phyloP scores from a whole-genome alignment of 2,797 vertebrate genomes.

The Pseudochaenichthys georgianus region DNA sequence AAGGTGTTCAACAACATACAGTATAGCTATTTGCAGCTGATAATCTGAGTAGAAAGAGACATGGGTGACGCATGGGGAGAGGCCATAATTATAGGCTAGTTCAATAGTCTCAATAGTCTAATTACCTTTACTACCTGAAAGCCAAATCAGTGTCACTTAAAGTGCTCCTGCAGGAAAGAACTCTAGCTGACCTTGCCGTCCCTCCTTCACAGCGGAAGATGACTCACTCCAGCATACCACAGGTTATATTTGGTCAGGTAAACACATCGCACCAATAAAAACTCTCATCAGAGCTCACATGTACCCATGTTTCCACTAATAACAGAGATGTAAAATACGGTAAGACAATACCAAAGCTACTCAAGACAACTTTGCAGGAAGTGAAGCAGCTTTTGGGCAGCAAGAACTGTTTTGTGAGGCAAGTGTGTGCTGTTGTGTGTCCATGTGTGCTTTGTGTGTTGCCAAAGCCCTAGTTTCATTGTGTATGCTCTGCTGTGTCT shows the following conservation, averaged over 20 bases:
- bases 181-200: conserved; percentile 62
- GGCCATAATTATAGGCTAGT: conserved; percentile 68
- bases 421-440: conserved; percentile 42
- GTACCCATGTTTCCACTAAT: conserved; percentile 10
- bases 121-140: conserved; percentile 63
- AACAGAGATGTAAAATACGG: not conserved
- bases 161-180: conserved; percentile 49
- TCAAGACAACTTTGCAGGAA: not conserved
- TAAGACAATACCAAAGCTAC: not conserved
- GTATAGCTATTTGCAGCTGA: conserved; percentile 31
- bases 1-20: conserved; percentile 28
- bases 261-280: conserved; percentile 61
- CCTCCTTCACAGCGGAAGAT: conserved; percentile 51
- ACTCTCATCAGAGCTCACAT: conserved; percentile 5
- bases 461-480: conserved; percentile 50
- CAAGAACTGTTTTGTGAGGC: conserved; percentile 25
- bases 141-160: conserved; percentile 64
- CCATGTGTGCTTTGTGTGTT: conserved; percentile 39
- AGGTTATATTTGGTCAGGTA: conserved; percentile 62
- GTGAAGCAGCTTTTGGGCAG: conserved; percentile 18
- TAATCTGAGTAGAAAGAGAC: conserved; percentile 37
- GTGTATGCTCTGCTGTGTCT: conserved; percentile 77
- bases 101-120: conserved; percentile 59
- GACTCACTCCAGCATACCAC: conserved; percentile 62
- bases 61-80: conserved; percentile 41